phyloP scores from a whole-genome alignment of 2,797 vertebrate genomes.

The Fringilla coelebs region DNA sequence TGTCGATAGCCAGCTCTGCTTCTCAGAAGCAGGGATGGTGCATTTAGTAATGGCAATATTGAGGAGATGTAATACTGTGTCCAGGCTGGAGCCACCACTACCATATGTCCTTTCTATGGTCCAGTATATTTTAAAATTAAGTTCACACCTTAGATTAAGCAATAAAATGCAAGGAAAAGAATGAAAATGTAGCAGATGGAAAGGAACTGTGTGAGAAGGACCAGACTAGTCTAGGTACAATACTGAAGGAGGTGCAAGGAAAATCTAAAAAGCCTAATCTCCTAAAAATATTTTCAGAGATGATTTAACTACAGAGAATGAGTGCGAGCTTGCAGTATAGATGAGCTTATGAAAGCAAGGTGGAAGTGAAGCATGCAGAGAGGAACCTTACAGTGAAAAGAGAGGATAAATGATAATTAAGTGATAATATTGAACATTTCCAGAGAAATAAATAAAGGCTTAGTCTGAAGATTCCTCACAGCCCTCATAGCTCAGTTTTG shows the following conservation, averaged over 20 bases:
- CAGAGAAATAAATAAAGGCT: background rate
- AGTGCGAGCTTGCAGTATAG: background rate
- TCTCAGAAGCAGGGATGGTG: background rate
- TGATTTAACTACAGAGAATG: background rate
- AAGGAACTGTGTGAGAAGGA: background rate
- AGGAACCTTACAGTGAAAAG: background rate
- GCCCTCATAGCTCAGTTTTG: background rate
- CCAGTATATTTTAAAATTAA: background rate
- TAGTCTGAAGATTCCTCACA: slow-evolving; percentile 7
- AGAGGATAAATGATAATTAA: background rate
- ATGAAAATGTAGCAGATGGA: slow-evolving; percentile 51
- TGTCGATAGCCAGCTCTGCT: background rate
- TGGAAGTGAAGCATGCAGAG: background rate
- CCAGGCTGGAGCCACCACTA: background rate
- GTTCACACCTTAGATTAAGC: background rate
- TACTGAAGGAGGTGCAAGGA: slow-evolving; percentile 41
- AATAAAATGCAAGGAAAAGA: slow-evolving; percentile 18
- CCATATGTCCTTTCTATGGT: background rate
- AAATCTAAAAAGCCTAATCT: slow-evolving; percentile 52
- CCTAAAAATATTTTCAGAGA: slow-evolving; percentile 33
- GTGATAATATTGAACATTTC: background rate
- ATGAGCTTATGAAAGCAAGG: background rate
- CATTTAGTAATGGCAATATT: background rate
- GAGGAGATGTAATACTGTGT: background rate
- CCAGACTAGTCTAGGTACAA: slow-evolving; percentile 35